A percentile compares a stretch with the other conserved stretches of the same genome.
These are phyloP conservation scores for Albula glossodonta DNA, from an alignment of 2,113 vertebrate genomes.

Conservation along the genomic window DNA sequence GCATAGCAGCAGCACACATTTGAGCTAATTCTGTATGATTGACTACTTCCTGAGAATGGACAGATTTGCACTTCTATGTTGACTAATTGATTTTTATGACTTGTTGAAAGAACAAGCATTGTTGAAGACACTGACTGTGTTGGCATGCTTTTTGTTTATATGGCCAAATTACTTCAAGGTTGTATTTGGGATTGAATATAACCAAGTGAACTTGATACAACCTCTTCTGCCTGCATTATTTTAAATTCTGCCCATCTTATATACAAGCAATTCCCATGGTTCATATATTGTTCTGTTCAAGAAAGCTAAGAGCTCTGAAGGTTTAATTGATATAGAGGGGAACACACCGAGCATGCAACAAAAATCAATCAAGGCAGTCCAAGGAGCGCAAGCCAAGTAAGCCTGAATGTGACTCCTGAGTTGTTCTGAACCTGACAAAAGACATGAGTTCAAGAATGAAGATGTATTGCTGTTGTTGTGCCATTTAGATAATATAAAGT, in stretches of 20 bases:
- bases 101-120: neutral
- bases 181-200: neutral
- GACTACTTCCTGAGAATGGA: too few species aligned
- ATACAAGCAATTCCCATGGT: neutral
- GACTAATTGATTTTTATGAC: neutral
- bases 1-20: neutral
- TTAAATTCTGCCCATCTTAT: neutral
- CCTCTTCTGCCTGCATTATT: neutral
- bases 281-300: neutral
- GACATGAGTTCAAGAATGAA: slow-evolving; percentile 3
- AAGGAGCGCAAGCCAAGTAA: neutral
- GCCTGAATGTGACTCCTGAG: neutral
- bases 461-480: neutral
- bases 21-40: neutral
- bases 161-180: too few species aligned
- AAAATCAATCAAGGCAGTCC: neutral
- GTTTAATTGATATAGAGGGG: neutral
- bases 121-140: neutral
- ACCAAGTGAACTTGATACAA: neutral
- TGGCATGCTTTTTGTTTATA: neutral
- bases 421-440: neutral
- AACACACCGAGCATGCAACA: neutral
- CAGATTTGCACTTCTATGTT: neutral
- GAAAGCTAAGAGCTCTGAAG: neutral
- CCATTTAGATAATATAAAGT: neutral